Percentiles rank a stretch among this genome's conserved stretches.
phyloP scores from a whole-genome alignment of 2,797 vertebrate genomes.

The Petrocephalus sullivani region DNA sequence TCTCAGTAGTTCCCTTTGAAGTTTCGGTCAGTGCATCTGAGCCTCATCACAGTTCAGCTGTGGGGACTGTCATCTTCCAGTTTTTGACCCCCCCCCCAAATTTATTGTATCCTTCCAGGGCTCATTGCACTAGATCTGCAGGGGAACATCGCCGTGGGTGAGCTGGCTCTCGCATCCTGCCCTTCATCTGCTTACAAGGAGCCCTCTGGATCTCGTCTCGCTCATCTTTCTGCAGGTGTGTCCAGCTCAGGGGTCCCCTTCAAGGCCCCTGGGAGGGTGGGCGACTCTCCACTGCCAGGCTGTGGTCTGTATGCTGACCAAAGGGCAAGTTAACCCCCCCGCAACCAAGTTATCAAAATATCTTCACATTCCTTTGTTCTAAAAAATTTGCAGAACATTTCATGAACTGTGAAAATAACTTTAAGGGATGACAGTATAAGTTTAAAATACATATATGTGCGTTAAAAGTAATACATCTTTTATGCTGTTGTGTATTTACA shows the following conservation, averaged over 20 bases:
- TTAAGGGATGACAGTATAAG: not conserved
- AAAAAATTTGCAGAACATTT: not conserved
- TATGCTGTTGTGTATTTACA: not conserved
- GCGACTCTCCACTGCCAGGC: conserved; percentile 41
- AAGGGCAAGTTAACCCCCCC: conserved; percentile 31
- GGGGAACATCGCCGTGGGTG: conserved; percentile 43
- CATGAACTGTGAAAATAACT: not conserved
- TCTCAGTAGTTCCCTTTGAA: not conserved
- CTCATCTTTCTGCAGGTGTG: conserved; percentile 33
- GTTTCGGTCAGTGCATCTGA: not conserved
- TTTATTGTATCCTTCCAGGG: conserved; percentile 6
- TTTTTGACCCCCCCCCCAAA: not conserved
- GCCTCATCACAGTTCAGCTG: not conserved
- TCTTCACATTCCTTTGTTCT: not conserved
- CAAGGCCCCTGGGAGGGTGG: conserved; percentile 42
- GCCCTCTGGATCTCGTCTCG: not conserved
- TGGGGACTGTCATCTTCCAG: not conserved
- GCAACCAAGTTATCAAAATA: not conserved
- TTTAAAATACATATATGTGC: not conserved
- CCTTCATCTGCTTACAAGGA: not conserved
- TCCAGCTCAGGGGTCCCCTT: conserved; percentile 44
- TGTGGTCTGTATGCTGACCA: conserved; percentile 43
- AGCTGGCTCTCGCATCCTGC: not conserved
- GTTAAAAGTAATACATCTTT: not conserved
- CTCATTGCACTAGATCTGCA: conserved; percentile 42